phyloP scores from a whole-genome alignment of 2,888 invertebrate species.

The Steinernema hermaphroditum region DNA sequence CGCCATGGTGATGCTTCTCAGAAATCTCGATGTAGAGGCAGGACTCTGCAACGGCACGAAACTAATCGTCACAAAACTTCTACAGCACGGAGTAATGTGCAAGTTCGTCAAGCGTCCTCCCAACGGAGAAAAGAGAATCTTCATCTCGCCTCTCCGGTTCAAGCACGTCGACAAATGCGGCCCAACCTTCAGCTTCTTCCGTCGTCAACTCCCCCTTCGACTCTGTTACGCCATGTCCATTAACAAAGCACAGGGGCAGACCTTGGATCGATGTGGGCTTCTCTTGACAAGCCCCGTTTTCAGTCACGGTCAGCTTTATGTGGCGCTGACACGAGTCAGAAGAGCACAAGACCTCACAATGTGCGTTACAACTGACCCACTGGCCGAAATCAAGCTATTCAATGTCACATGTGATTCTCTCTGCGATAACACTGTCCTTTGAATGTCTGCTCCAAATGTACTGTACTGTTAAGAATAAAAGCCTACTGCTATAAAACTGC shows the following conservation, averaged over 20 bases:
- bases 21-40: constrained; percentile 23
- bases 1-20: too few relatives aligned
- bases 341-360: neutral
- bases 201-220: too few relatives aligned
- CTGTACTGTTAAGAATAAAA: too few relatives aligned
- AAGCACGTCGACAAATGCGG: too few relatives aligned
- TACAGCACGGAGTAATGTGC: too few relatives aligned
- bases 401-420: too few relatives aligned
- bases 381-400: neutral
- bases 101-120: neutral
- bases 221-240: too few relatives aligned
- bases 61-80: constrained; percentile 2
- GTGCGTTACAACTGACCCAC: neutral
- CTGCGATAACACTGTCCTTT: too few relatives aligned
- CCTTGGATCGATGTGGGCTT: neutral
- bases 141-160: neutral
- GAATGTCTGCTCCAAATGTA: too few relatives aligned
- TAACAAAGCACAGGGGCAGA: neutral
- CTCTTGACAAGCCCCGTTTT: neutral
- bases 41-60: constrained; percentile 29
- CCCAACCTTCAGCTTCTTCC: too few relatives aligned
- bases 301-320: too few relatives aligned
- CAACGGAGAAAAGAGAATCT: neutral
- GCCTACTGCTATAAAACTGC: too few relatives aligned
- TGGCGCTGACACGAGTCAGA: neutral